A percentile compares a stretch with the other conserved stretches of the same genome.
Evolutionary conservation across 2,797 vertebrate species (phyloP).

Genomic region (Synaphobranchus kaupii): DNA sequence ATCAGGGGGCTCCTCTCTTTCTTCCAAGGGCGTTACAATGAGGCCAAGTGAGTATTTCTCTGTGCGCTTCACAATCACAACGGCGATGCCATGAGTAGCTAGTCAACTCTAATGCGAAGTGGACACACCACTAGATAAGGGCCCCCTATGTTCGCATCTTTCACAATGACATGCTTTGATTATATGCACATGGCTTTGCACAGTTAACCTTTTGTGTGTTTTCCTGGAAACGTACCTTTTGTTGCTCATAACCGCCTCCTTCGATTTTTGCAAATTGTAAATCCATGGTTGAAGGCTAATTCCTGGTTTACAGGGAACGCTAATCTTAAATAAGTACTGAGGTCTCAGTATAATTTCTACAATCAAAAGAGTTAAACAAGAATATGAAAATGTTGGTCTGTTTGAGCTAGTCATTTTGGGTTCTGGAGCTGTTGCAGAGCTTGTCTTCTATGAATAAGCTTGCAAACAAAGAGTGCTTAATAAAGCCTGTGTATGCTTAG

Average conservation of each 20-base stretch:
- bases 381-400: neutral
- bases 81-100: neutral
- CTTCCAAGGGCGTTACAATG: constrained; percentile 97
- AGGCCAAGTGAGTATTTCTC: constrained; percentile 87
- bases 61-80: neutral
- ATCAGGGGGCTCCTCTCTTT: constrained; percentile 97
- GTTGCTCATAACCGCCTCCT: neutral
- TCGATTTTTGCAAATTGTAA: neutral
- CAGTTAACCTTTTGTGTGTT: neutral
- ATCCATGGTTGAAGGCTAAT: neutral
- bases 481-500: neutral
- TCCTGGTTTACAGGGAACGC: neutral
- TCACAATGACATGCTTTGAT: neutral
- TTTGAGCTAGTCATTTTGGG: neutral
- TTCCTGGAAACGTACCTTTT: neutral
- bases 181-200: neutral
- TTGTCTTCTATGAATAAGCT: neutral
- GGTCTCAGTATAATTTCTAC: neutral
- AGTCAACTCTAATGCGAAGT: neutral
- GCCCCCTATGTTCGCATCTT: neutral
- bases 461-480: neutral
- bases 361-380: neutral
- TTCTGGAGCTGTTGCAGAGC: neutral
- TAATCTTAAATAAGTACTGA: neutral
- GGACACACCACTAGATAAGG: neutral